phyloP scores from a whole-genome alignment of 2,797 vertebrate species.

The Anas georgica region DNA sequence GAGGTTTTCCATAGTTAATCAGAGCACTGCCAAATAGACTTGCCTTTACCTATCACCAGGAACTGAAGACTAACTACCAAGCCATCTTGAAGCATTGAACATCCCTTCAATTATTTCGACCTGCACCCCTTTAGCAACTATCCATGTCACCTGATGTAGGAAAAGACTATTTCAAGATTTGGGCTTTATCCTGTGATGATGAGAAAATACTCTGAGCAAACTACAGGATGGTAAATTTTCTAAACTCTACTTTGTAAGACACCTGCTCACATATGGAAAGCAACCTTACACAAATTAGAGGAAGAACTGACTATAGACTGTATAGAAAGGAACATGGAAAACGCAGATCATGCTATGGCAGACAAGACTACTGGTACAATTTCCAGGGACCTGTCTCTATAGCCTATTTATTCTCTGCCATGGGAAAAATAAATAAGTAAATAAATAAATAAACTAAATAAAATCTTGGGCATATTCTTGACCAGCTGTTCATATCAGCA shows the following conservation, averaged over 20 bases:
- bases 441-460: too few relatives aligned
- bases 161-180: neutral
- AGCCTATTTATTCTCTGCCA: neutral
- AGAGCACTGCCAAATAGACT: neutral
- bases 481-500: neutral
- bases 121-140: neutral
- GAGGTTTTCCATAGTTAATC: neutral
- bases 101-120: neutral
- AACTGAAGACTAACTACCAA: neutral
- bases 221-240: neutral
- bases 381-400: neutral
- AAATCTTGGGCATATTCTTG: neutral
- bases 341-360: neutral
- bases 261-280: neutral
- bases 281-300: neutral
- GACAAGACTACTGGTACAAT: neutral
- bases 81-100: neutral
- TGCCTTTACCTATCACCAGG: neutral
- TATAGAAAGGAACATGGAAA: neutral
- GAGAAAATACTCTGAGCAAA: neutral
- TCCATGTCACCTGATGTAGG: neutral
- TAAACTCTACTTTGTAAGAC: neutral
- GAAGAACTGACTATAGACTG: neutral
- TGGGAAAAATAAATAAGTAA: neutral
- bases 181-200: neutral